Conservation (phyloP, 2,113 vertebrate species). For the Mus pahari region DNA sequence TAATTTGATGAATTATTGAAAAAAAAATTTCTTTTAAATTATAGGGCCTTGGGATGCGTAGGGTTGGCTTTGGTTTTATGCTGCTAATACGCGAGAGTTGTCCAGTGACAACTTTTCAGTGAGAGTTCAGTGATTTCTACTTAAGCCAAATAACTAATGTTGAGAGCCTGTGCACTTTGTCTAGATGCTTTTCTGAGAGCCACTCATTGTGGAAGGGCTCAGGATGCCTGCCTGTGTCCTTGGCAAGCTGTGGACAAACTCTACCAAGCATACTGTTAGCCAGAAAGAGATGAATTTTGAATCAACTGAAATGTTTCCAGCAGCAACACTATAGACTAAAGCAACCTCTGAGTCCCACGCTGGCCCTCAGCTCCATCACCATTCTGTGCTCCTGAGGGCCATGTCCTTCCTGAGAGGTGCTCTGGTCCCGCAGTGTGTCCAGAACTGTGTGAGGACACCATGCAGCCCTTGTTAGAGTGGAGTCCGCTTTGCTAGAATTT, state of each 20-base stretch:
- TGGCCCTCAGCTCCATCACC: fast-evolving
- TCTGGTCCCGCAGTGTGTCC: not conserved
- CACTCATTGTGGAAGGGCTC: not conserved
- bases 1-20: not conserved
- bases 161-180: not conserved
- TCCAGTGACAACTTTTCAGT: not conserved
- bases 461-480: not conserved
- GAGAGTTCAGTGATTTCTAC: not conserved
- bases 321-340: not conserved
- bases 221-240: too few relatives aligned
- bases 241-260: not conserved
- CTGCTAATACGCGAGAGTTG: not conserved
- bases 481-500: not conserved
- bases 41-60: not conserved
- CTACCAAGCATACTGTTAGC: not conserved
- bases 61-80: not conserved
- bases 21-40: not conserved
- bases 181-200: not conserved
- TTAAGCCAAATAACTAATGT: not conserved
- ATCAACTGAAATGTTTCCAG: not conserved
- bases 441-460: not conserved
- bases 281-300: not conserved
- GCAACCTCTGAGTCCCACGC: too few relatives aligned
- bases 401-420: not conserved
- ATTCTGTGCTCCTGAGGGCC: not conserved